Conservation (phyloP, 2,113 vertebrate genomes). For the Lasiurus cinereus region DNA sequence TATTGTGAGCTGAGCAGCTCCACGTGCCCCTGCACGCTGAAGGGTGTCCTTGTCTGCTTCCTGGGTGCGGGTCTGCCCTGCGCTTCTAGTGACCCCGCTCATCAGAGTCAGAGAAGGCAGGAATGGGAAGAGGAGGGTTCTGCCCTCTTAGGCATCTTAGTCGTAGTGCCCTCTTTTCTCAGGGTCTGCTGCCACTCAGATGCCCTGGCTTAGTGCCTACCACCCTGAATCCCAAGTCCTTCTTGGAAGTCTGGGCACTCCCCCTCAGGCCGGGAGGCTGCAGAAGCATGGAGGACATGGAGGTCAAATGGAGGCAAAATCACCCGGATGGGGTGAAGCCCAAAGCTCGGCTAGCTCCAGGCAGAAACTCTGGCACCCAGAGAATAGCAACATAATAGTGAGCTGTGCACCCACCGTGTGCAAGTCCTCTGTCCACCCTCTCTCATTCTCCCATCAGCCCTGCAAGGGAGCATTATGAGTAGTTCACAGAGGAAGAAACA, state of each 20-base stretch:
- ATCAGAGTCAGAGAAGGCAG: not conserved
- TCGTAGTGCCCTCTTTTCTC: not conserved
- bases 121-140: not conserved
- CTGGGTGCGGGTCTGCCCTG: not conserved
- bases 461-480: not conserved
- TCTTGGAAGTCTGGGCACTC: fast-evolving
- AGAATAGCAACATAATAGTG: not conserved
- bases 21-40: no score
- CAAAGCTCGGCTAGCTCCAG: not conserved
- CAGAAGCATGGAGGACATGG: not conserved
- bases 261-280: not conserved
- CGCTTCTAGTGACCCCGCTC: not conserved
- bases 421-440: not conserved
- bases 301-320: not conserved
- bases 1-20: not conserved
- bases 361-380: not conserved
- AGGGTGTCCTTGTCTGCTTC: not conserved
- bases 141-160: not conserved
- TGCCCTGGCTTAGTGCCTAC: not conserved
- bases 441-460: not conserved
- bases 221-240: not conserved
- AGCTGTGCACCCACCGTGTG: not conserved
- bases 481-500: not conserved
- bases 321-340: not conserved
- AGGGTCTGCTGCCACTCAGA: not conserved